These are phyloP conservation scores for Dicrurus megarhynchus DNA, from an alignment of 2,113 vertebrate species.

Conservation along the genomic window DNA sequence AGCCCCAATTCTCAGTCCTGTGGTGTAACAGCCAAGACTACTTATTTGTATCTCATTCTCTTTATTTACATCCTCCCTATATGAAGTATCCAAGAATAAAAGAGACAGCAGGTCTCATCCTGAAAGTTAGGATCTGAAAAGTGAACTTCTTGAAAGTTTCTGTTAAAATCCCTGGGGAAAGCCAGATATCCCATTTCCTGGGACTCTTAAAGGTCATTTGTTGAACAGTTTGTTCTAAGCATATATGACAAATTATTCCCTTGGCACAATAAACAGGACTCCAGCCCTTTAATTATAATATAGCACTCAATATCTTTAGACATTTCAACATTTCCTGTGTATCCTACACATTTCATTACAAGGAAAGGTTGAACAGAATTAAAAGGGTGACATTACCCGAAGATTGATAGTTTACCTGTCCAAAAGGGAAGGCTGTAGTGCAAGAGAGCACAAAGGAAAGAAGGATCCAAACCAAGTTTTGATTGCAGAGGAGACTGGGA, in stretches of 20 bases:
- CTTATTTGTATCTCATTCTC: background rate
- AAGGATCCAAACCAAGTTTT: conserved; percentile 71
- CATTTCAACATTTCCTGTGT: conserved; percentile 67
- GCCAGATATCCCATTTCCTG: conserved; percentile 63
- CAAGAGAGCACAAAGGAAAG: conserved; percentile 58
- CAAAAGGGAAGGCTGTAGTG: conserved; percentile 5
- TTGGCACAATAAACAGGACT: conserved; percentile 71
- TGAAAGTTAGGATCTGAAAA: background rate
- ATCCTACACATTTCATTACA: conserved; percentile 68
- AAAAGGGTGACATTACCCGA: conserved; percentile 43
- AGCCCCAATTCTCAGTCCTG: background rate
- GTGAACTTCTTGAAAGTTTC: conserved; percentile 32
- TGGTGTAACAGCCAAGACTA: background rate
- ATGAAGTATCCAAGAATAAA: background rate
- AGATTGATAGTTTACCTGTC: conserved; percentile 52
- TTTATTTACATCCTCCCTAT: background rate
- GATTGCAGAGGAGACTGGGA: conserved; percentile 66
- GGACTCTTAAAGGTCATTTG: conserved; percentile 78
- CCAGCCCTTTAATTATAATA: conserved; percentile 81
- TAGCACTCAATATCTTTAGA: conserved; percentile 72
- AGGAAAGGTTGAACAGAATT: conserved; percentile 65
- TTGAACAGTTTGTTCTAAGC: conserved; percentile 67
- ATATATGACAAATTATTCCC: conserved; percentile 76
- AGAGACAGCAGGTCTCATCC: background rate
- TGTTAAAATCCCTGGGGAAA: conserved; percentile 41